Evolutionary conservation across 2,113 vertebrate species (phyloP).

Genomic region (Alethe diademata): DNA sequence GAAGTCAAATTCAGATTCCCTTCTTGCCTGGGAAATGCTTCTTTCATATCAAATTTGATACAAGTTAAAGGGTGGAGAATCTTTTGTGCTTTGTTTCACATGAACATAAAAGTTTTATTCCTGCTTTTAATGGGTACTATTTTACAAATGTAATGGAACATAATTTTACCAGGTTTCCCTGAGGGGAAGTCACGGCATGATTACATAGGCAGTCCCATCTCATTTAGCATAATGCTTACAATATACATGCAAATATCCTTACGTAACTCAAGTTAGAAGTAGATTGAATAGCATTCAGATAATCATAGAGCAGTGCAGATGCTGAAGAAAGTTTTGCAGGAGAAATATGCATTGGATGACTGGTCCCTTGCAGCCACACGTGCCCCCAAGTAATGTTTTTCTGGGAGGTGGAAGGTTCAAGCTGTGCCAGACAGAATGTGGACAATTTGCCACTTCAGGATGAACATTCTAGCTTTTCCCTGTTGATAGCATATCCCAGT

Average conservation of each 20-base stretch:
- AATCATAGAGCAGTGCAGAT: neutral
- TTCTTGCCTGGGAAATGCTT: slow-evolving; percentile 40
- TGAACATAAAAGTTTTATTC: slow-evolving; percentile 65
- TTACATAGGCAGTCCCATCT: slow-evolving; percentile 37
- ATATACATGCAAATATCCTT: slow-evolving; percentile 31
- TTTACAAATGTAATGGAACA: slow-evolving; percentile 68
- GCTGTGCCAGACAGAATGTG: neutral
- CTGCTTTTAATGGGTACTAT: slow-evolving; percentile 61
- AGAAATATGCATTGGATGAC: neutral
- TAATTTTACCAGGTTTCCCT: slow-evolving; percentile 65
- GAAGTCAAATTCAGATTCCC: slow-evolving; percentile 33
- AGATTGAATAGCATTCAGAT: slow-evolving; percentile 14
- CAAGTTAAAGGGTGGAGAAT: slow-evolving; percentile 32
- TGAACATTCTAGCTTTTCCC: neutral
- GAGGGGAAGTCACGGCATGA: slow-evolving; percentile 17
- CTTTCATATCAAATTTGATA: slow-evolving; percentile 42
- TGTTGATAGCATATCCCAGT: accelerated
- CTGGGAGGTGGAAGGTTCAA: neutral
- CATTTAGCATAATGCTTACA: slow-evolving; percentile 43
- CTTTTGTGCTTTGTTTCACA: slow-evolving; percentile 61
- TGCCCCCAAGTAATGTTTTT: neutral
- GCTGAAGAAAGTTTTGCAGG: neutral
- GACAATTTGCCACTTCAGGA: accelerated
- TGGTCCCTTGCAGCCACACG: neutral
- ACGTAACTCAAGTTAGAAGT: neutral